A percentile compares a stretch with the other conserved stretches of the same genome.
phyloP scores from a whole-genome alignment of 2,888 invertebrate genomes.

The Platypus cylindrus region DNA sequence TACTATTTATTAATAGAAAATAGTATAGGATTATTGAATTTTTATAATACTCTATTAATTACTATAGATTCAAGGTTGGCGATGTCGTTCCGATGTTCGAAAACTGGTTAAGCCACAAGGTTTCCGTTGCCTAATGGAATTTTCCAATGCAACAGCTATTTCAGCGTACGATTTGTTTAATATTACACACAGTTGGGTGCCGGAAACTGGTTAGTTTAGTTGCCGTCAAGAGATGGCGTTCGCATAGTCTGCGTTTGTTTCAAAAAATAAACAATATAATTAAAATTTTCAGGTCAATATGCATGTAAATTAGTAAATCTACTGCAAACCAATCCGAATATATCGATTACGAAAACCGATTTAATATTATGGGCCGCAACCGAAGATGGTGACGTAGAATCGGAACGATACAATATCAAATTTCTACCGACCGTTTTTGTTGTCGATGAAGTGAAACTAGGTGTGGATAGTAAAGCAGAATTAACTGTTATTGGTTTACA shows the following conservation, averaged over 20 bases:
- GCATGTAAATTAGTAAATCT: conserved; percentile 28
- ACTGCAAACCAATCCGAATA: conserved; percentile 21
- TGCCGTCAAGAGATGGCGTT: not conserved
- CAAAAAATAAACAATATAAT: too few relatives aligned
- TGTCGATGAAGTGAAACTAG: conserved; percentile 20
- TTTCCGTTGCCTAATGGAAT: conserved; percentile 31
- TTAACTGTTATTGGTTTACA: conserved; percentile 42
- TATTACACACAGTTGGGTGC: conserved; percentile 30
- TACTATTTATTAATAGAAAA: too few relatives aligned
- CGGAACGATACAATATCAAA: conserved; percentile 24
- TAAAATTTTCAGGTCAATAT: conserved; percentile 27
- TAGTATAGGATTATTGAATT: not conserved
- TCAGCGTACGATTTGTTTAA: conserved; percentile 27
- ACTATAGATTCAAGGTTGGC: conserved; percentile 29
- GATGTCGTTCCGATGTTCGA: conserved; percentile 24
- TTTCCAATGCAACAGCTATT: conserved; percentile 24
- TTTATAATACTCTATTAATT: conserved; percentile 8
- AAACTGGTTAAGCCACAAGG: conserved; percentile 24
- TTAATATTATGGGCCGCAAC: conserved; percentile 29
- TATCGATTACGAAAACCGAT: conserved; percentile 26
- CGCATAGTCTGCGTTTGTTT: not conserved
- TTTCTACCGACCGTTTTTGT: conserved; percentile 32
- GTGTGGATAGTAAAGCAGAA: conserved; percentile 19
- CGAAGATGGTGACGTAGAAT: conserved; percentile 22
- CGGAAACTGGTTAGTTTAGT: conserved; percentile 25